Base-by-base conservation (phyloP, 2,888 invertebrate genomes). In the Ichneumon xanthorius region DNA sequence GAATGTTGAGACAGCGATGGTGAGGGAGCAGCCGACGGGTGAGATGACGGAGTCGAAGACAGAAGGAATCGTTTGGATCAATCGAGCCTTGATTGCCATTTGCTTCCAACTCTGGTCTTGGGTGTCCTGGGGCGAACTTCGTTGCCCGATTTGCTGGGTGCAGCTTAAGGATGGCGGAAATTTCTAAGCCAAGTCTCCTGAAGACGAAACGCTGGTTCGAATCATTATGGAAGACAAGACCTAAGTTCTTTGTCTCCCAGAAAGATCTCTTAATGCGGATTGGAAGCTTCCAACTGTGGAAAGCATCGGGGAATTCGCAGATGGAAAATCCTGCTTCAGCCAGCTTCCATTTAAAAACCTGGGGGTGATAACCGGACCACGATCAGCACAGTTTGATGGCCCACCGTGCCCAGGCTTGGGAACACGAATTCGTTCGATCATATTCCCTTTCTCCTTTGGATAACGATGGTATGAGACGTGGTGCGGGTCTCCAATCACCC, bases 401-500 rank as follows among this genome's bases (percentile, higher is more conserved):
- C 33, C 33, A 16, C 1, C 30, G 53, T n/a, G 2, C 26, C 26
- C 26, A 26, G 26, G 26, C 26, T 26, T 26, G 26, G 26, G 2
- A 26, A 26, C 61, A 61, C 58, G 77, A 77, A 53, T 26, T 30
- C n/a, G 30, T 16, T 4, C 7, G 63, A 19, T 50, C 16, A 58
- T 80, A 30, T 73, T 53, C 77, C 67, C 77, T 77, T 84, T 14
- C 80, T 40, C 50, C 50, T 67, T 45, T n/a, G 40, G 14, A 30
- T 53, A 48, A 55, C 65, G n/a, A 26, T 70, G 14, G 7, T 48
- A 53, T 37, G 61, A 3, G 45, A 63, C 50, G 33, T 30, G 48
- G 50, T n/a, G 55, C 58, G 50, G 77, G 68, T 78, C 67, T 78
- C 68, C 78, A 81, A 81, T 84, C 84, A 81, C 80, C 53, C 77